A percentile compares a stretch with the other conserved stretches of the same genome.
Conservation (phyloP, 35 echinoderm and acorn worm species). For the Eucidaris tribuloides region DNA sequence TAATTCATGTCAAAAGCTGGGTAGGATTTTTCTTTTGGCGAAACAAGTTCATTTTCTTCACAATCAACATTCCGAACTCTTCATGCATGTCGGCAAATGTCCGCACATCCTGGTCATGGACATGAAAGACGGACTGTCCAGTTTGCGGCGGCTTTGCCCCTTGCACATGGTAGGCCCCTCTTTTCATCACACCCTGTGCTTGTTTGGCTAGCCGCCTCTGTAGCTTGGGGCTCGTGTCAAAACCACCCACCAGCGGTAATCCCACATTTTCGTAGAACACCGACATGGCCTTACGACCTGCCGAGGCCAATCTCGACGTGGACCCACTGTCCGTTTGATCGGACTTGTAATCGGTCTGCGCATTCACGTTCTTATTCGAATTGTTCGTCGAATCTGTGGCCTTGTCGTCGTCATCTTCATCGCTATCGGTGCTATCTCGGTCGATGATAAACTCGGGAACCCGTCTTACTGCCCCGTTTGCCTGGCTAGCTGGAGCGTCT, state of each 20-base stretch:
- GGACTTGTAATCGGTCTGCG: constrained; percentile 17
- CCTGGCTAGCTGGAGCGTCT: neutral
- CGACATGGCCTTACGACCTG: constrained; percentile 20
- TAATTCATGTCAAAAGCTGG: no score
- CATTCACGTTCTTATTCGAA: neutral
- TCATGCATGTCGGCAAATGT: constrained; percentile 91
- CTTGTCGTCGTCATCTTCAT: neutral
- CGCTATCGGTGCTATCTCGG: constrained; percentile 5
- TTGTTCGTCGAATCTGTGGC: neutral
- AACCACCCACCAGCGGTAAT: neutral
- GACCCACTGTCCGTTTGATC: constrained; percentile 26
- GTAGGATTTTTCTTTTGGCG: constrained; percentile 46
- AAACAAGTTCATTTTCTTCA: constrained; percentile 82
- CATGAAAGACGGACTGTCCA: constrained; percentile 73
- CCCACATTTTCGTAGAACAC: constrained; percentile 85
- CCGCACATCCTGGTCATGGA: constrained; percentile 66
- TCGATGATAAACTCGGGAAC: constrained; percentile 18
- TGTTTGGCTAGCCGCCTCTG: neutral
- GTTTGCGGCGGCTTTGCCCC: constrained; percentile 21
- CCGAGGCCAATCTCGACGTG: constrained; percentile 35
- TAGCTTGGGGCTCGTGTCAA: neutral
- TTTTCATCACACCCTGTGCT: neutral
- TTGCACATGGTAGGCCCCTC: neutral
- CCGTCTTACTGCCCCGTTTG: constrained; percentile 5
- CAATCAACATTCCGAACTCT: constrained; percentile 92